These are phyloP conservation scores for Oscheius sp. DNA, from an alignment of 2,888 invertebrate genomes.

Conservation along the genomic window DNA sequence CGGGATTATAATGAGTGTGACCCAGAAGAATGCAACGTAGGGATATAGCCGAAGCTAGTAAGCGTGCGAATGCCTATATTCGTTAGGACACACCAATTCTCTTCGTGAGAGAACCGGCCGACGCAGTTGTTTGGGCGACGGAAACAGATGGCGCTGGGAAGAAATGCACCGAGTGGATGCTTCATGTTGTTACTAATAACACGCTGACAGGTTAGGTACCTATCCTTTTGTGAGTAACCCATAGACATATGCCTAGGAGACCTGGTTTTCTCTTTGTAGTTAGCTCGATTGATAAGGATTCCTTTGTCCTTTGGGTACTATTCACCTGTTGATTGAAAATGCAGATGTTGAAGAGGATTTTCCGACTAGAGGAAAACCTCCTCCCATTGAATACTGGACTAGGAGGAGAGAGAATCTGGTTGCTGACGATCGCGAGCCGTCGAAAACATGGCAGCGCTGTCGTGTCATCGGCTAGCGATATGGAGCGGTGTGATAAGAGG, in stretches of 20 bases:
- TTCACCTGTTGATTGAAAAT: too few relatives aligned
- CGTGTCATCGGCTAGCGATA: conserved; percentile 28
- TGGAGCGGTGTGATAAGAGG: conserved; percentile 22
- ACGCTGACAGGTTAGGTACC: too few relatives aligned
- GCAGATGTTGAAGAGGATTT: too few relatives aligned
- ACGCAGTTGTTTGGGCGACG: conserved; percentile 26
- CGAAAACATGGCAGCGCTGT: conserved; percentile 26
- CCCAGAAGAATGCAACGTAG: conserved; percentile 2
- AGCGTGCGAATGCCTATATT: conserved; percentile 29
- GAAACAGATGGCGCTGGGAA: conserved; percentile 28
- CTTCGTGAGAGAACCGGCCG: conserved; percentile 28
- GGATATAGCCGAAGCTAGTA: conserved; percentile 12
- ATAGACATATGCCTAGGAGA: too few relatives aligned
- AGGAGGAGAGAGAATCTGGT: conserved; percentile 17
- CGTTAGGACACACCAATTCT: conserved; percentile 25
- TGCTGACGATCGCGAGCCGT: conserved; percentile 24
- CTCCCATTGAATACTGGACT: conserved; percentile 20
- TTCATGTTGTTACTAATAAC: too few relatives aligned
- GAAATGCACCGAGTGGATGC: conserved; percentile 12
- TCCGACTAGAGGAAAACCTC: too few relatives aligned
- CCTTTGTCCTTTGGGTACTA: too few relatives aligned
- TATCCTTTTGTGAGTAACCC: too few relatives aligned
- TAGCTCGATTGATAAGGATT: too few relatives aligned
- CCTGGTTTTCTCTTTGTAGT: too few relatives aligned
- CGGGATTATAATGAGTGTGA: conserved; percentile 21